These are phyloP conservation scores for Lepisosteus oculatus DNA, from an alignment of 2,113 vertebrate genomes.

Conservation along the genomic window DNA sequence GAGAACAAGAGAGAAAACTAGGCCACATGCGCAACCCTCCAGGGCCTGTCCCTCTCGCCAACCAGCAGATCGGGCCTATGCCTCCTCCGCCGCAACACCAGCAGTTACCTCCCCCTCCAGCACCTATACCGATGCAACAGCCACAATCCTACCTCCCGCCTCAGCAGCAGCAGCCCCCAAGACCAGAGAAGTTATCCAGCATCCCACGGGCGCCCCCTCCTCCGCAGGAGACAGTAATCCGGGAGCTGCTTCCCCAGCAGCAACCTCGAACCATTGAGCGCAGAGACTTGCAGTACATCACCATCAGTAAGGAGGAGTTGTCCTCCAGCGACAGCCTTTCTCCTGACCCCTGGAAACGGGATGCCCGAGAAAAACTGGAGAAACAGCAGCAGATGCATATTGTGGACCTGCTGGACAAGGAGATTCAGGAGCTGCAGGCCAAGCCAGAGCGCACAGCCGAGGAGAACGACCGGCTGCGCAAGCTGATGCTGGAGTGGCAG, in stretches of 20 bases:
- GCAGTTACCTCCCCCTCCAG: slow-evolving; percentile 39
- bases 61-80: slow-evolving; percentile 46
- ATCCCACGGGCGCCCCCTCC: slow-evolving; percentile 60
- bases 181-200: slow-evolving; percentile 74
- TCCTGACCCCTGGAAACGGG: slow-evolving; percentile 95
- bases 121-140: slow-evolving; percentile 51
- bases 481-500: slow-evolving; percentile 98
- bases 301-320: slow-evolving; percentile 88
- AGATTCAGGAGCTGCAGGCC: slow-evolving; percentile 92
- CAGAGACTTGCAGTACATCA: slow-evolving; percentile 91
- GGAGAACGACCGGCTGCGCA: slow-evolving; percentile 90
- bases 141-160: slow-evolving; percentile 39
- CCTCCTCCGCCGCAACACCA: slow-evolving; percentile 54
- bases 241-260: slow-evolving; percentile 92
- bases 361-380: slow-evolving; percentile 94
- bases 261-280: slow-evolving; percentile 95
- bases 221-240: slow-evolving; percentile 87
- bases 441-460: slow-evolving; percentile 85
- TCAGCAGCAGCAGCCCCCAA: slow-evolving; percentile 45
- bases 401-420: slow-evolving; percentile 90
- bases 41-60: slow-evolving; percentile 56
- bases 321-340: slow-evolving; percentile 88
- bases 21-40: slow-evolving; percentile 81
- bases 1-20: slow-evolving; percentile 91
- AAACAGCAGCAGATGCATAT: slow-evolving; percentile 97